Conservation (phyloP, 2,113 vertebrate genomes). For the Brienomyrus longianalis region DNA sequence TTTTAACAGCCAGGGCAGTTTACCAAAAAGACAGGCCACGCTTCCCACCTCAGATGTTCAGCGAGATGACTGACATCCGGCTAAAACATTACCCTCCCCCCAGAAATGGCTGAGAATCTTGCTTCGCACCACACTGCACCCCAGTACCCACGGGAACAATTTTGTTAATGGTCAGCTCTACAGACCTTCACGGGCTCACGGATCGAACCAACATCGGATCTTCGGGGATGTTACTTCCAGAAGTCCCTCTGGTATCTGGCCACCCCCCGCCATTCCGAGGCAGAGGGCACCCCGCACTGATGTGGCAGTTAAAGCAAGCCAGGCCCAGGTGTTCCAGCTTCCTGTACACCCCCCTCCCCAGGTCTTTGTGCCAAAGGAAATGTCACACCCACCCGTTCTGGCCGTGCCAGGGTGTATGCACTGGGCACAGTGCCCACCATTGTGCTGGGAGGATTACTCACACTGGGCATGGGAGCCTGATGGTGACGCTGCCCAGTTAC, state of each 20-base stretch:
- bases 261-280: background rate
- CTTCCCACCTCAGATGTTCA: background rate
- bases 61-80: background rate
- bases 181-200: background rate
- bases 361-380: conserved; percentile 24
- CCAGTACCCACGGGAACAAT: background rate
- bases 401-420: conserved; percentile 39
- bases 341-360: conserved; percentile 22
- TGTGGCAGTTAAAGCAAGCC: background rate
- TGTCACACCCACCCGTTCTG: conserved; percentile 35
- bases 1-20: conserved; percentile 16
- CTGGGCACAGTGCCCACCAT: conserved; percentile 32
- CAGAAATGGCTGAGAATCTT: background rate
- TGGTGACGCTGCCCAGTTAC: conserved; percentile 11
- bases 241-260: background rate
- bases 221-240: background rate
- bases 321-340: background rate
- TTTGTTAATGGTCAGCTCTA: background rate
- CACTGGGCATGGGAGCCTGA: conserved; percentile 15
- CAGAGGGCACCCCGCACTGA: background rate
- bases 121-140: background rate
- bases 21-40: background rate
- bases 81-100: background rate
- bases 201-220: background rate
- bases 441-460: conserved; percentile 30